These are phyloP conservation scores for Parazoanthus swiftii DNA, from an alignment of 92 coral and sea anemone genomes.

Conservation along the genomic window DNA sequence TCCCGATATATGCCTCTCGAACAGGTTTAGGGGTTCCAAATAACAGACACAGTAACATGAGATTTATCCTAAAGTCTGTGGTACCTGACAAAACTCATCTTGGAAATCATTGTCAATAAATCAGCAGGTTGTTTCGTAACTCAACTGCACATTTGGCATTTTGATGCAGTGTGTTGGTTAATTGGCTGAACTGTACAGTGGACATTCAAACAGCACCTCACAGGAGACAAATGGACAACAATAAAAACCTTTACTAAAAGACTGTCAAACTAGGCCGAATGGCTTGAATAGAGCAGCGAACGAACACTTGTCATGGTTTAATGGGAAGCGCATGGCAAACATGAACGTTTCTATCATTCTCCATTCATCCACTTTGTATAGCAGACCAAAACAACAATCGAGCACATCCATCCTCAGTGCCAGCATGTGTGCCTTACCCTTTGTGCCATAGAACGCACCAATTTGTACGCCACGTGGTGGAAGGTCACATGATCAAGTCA, in stretches of 20 bases:
- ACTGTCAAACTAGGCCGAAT: slow-evolving; percentile 14
- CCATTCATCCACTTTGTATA: slow-evolving; percentile 22
- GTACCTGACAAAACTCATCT: background rate
- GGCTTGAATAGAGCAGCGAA: slow-evolving; percentile 31
- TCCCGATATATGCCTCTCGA: background rate
- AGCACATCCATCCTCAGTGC: background rate
- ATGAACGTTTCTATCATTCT: background rate
- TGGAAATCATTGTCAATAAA: background rate
- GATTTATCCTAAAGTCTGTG: background rate
- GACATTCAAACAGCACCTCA: background rate
- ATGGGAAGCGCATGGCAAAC: slow-evolving; percentile 7
- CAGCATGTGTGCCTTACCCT: slow-evolving; percentile 26
- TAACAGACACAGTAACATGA: background rate
- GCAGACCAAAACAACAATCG: slow-evolving; percentile 4
- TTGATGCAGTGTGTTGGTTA: background rate
- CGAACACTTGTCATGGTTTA: slow-evolving; percentile 3
- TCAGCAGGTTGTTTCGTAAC: background rate
- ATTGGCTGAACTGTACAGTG: background rate
- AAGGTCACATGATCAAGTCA: slow-evolving; percentile 27
- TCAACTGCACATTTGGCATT: slow-evolving; percentile 20
- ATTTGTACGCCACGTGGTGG: slow-evolving; percentile 40
- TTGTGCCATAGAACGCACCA: background rate
- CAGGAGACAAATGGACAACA: background rate
- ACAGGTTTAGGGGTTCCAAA: background rate
- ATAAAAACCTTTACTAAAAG: background rate